Conservation (phyloP, 2,797 vertebrate genomes). For the Pteronotus mesoamericanus region DNA sequence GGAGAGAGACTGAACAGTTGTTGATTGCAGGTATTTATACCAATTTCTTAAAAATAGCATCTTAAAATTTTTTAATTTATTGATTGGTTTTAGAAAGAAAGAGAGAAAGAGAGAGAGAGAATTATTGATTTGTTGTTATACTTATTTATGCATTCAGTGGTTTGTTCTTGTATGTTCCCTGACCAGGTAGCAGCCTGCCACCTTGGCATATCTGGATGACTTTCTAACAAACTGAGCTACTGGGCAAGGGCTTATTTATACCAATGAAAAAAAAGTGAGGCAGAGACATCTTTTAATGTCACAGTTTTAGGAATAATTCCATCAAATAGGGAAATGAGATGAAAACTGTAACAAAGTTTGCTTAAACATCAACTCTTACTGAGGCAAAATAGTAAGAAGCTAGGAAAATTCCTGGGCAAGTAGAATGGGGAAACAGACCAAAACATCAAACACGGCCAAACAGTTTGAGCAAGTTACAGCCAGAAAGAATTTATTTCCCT, state of each 20-base stretch:
- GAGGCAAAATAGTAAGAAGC: not conserved
- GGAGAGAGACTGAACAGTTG: not conserved
- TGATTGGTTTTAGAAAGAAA: not conserved
- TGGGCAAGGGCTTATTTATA: not conserved
- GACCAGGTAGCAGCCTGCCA: not conserved
- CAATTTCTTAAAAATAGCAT: not conserved
- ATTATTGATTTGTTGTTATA: not conserved
- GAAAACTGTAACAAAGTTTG: not conserved
- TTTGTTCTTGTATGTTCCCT: not conserved
- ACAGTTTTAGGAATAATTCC: not conserved
- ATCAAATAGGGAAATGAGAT: not conserved
- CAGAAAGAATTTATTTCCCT: not conserved
- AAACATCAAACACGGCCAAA: not conserved
- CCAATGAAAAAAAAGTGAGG: not conserved
- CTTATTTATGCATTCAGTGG: not conserved
- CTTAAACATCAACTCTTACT: not conserved
- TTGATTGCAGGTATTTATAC: not conserved
- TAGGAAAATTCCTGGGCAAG: not conserved
- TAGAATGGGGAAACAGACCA: not conserved
- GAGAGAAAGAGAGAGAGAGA: not conserved
- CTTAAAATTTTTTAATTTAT: not conserved
- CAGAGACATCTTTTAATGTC: not conserved
- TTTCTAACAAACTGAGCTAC: not conserved
- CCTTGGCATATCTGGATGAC: not conserved
- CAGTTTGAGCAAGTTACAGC: not conserved